Conservation (phyloP, 2,113 vertebrate species). For the Ellobius talpinus region DNA sequence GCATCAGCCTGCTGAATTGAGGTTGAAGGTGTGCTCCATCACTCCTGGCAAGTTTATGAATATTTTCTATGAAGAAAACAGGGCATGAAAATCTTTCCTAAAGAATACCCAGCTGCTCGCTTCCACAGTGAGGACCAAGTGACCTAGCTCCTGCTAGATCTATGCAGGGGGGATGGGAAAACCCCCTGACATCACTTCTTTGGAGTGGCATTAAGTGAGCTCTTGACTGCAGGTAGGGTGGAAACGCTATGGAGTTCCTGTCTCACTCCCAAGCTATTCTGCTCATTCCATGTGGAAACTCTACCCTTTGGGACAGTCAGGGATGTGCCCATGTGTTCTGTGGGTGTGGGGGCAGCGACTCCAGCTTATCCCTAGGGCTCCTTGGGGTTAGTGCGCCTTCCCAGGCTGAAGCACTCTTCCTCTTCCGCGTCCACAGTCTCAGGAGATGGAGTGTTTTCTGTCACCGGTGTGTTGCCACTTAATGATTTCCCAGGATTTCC, state of each 20-base stretch:
- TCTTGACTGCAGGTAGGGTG: not conserved
- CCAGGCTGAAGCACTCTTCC: not conserved
- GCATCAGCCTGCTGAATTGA: not conserved
- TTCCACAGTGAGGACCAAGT: not conserved
- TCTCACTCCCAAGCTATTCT: not conserved
- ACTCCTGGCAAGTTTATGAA: not conserved
- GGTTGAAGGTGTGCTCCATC: not conserved
- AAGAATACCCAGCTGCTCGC: not conserved
- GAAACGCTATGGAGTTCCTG: not conserved
- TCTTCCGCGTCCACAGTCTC: not conserved
- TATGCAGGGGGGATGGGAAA: not conserved
- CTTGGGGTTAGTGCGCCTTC: not conserved
- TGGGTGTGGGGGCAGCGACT: not conserved
- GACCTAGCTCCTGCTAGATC: not conserved
- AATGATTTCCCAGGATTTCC: slow-evolving; percentile 78
- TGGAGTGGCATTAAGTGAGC: not conserved
- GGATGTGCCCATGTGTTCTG: not conserved
- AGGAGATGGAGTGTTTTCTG: slow-evolving; percentile 60
- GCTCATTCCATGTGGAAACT: not conserved
- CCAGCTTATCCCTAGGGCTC: not conserved
- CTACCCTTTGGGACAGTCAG: not conserved
- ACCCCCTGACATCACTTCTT: not conserved
- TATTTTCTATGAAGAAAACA: slow-evolving; percentile 41
- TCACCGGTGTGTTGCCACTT: slow-evolving; percentile 61
- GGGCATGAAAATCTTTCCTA: not conserved